Base-by-base conservation (phyloP, 2,113 vertebrate species). In the Alligator sinensis region DNA sequence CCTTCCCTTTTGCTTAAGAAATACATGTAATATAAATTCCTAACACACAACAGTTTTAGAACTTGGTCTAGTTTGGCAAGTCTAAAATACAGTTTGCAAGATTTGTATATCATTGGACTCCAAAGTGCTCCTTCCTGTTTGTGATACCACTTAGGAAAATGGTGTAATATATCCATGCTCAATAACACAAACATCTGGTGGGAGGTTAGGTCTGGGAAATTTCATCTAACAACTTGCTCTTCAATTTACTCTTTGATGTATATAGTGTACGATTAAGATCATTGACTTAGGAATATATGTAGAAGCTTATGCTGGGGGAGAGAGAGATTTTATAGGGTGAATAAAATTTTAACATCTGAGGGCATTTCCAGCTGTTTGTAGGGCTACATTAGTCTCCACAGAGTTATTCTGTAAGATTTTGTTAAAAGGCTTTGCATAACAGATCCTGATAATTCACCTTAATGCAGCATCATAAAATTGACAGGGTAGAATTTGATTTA, bases 141-240 rank as follows among this genome's bases (percentile, higher is more conserved):
- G 1, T 54, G 58, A 72, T 80, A 72, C 38, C 30, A 24, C 13
- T 10, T 58, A 28, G 16, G 66, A 88, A 54, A 61, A 95, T 17
- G 3, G 81, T 93, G 54, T 38, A 81, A n/a, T 4, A 24, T 12
- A 30, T 4, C 11, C 58, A 87, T 47, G 11, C 12, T 25, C 38
- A 70, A 3, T 77, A 85, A 91, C 63, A n/a, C 38, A 89, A 85
- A 22, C 4, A 27, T 86, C 80, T 75, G 24, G 14, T 59, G 77
- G 79, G 19, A 63, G 18, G 6, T 75, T 63, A 81, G 28, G 12
- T 60, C 82, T 94, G 80, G 38, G 38, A 90, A 94, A 90, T 91
- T 90, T 95, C 77, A 89, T 24, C 2, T 34, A 83, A 27, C 74
- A 89, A 80, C 9, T 81, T 87, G 79, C 70, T 91, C 87, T 83